A percentile compares a stretch with the other conserved stretches of the same genome.
phyloP scores from a whole-genome alignment of 1,140 invertebrate genomes.

The Lanistes nyassanus region DNA sequence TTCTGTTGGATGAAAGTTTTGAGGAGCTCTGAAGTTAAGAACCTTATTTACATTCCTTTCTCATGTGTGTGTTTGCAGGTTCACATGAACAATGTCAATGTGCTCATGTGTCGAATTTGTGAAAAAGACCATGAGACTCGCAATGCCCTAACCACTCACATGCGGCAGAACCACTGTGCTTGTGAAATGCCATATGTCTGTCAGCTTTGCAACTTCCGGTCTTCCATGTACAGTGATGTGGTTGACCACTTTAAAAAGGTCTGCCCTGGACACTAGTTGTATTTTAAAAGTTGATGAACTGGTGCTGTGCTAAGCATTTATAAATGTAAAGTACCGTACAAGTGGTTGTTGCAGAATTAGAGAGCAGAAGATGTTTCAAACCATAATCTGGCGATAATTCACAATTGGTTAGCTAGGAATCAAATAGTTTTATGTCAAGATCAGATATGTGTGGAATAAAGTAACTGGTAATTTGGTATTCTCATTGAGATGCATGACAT shows the following conservation, averaged over 20 bases:
- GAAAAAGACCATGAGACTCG: conserved; percentile 60
- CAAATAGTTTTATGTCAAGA: no score
- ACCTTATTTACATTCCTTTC: no score
- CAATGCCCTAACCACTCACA: conserved; percentile 49
- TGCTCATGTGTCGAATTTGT: conserved; percentile 64
- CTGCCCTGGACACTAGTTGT: neutral
- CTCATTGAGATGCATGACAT: no score
- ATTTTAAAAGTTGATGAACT: neutral
- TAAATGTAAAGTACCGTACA: no score
- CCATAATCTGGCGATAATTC: no score
- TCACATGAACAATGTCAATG: conserved; percentile 61
- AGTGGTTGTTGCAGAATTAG: no score
- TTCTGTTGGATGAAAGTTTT: no score
- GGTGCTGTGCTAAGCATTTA: neutral
- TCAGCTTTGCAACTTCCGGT: conserved; percentile 61
- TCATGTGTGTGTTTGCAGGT: conserved; percentile 43
- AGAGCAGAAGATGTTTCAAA: no score
- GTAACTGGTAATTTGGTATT: no score
- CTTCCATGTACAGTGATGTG: conserved; percentile 64
- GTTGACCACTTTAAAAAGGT: conserved; percentile 67
- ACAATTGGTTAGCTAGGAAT: no score
- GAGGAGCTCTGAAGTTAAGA: no score
- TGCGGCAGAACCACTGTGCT: conserved; percentile 55
- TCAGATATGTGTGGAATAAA: no score
- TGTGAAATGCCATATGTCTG: conserved; percentile 66